phyloP scores from a whole-genome alignment of 2,113 vertebrate genomes.

The Sphaerodactylus townsendi region DNA sequence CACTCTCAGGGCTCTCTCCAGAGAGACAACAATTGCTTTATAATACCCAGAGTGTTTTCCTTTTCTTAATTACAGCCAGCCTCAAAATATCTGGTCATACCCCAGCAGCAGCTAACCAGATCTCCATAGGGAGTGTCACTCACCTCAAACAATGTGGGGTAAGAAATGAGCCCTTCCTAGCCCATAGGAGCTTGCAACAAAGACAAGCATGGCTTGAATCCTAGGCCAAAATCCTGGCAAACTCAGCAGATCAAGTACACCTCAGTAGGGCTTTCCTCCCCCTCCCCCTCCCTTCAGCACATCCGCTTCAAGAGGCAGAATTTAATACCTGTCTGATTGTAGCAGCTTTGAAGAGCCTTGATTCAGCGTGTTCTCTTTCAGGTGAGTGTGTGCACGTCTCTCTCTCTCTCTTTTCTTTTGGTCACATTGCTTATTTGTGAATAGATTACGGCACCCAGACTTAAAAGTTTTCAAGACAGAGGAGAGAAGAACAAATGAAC shows the following conservation, averaged over 20 bases:
- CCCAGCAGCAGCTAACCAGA: not conserved
- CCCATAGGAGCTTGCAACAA: not conserved
- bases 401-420: conserved; percentile 6
- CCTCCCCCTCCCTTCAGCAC: not conserved
- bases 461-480: conserved; percentile 57
- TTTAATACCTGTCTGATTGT: conserved; percentile 24
- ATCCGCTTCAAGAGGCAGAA: conserved; percentile 21
- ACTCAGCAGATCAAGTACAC: not conserved
- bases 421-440: conserved; percentile 42
- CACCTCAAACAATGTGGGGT: not conserved
- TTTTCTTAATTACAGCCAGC: not conserved
- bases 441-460: conserved; percentile 32
- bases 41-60: not conserved
- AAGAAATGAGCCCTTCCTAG: too few relatives aligned
- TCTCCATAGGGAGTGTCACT: not conserved
- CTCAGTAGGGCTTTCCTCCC: not conserved
- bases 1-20: not conserved
- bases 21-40: not conserved
- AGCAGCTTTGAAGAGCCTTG: not conserved
- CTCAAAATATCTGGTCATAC: not conserved
- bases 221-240: not conserved
- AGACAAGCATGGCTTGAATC: not conserved
- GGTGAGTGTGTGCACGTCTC: not conserved
- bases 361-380: not conserved
- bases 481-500: conserved; percentile 42